Base-by-base conservation (phyloP, 2,797 vertebrate species). In the Sibirionetta formosa region DNA sequence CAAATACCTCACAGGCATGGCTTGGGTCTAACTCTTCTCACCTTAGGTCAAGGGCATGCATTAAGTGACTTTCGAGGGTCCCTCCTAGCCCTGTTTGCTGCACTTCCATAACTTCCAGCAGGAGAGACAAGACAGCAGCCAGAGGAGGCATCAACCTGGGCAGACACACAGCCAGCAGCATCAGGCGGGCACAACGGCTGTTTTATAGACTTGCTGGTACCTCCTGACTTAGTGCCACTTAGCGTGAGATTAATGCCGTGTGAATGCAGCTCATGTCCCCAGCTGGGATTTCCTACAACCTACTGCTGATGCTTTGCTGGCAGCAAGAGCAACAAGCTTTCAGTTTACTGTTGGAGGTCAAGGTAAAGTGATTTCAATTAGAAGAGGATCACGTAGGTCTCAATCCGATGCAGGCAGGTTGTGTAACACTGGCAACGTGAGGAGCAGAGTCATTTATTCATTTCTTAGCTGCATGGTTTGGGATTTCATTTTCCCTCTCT, bases 301-400 rank as follows among this genome's bases (percentile, higher is more conserved):
- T 96, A 91, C 27, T 40, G 82, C 65, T 66, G 93, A 93, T 95
- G 89, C 86, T 96, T 92, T 95, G 94, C 88, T 92, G 97, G 95
- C 90, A 36, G 91, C 77, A 88, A 95, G 93, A 97, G 94, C 96
- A 94, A 86, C 94, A 96, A 97, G 96, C 97, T 95, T 78, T 95
- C 27, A 92, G 97, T 97, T 98, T 97, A 97, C 36, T 38, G 76
- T 94, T 96, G 93, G 96, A 98, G 97, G 97, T 98, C 97, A 98
- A 97, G 91, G 88, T 95, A 97, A 97, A 97, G 96, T 95, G 97
- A 97, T 98, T 98, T 98, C 97, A 98, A 98, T 98, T 97, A 98
- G 96, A 98, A 85, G 75, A 90, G 96, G 98, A 98, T 98, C 97
- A 96, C 97, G 2, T 69, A 97, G 97, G 97, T 97, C 97, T 98